Percentiles rank a stretch among this genome's conserved stretches.
Evolutionary conservation across 2,797 vertebrate species (phyloP).

Genomic region (Telmatherina bonti): DNA sequence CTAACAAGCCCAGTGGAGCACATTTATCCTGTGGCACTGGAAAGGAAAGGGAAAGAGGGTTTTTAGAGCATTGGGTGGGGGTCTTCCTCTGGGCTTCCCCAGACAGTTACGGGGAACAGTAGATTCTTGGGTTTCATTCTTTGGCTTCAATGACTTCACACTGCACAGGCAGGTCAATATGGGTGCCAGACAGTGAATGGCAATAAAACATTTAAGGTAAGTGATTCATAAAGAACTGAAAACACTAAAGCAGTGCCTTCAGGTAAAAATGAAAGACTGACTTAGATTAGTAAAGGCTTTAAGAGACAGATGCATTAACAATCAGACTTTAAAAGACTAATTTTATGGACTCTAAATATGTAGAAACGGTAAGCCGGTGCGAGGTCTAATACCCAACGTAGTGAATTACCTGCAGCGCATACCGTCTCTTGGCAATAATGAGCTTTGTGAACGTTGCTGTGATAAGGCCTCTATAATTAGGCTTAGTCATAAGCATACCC

Average conservation of each 20-base stretch:
- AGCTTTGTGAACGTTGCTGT: constrained; percentile 82
- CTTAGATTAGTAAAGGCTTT: constrained; percentile 67
- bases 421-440: constrained; percentile 83
- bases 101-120: constrained; percentile 53
- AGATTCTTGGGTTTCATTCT: constrained; percentile 40
- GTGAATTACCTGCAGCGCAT: constrained; percentile 83
- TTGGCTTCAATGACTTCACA: constrained; percentile 24
- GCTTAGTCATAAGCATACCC: constrained; percentile 85
- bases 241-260: constrained; percentile 63
- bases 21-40: constrained; percentile 33
- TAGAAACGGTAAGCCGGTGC: constrained; percentile 73
- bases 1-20: constrained; percentile 41
- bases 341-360: constrained; percentile 80
- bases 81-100: constrained; percentile 66
- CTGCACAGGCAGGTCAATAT: constrained; percentile 22
- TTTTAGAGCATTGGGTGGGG: constrained; percentile 32
- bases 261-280: constrained; percentile 68
- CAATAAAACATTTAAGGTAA: constrained; percentile 51
- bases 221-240: constrained; percentile 69
- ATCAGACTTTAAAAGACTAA: constrained; percentile 77
- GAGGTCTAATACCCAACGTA: constrained; percentile 75
- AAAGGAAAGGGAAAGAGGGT: constrained; percentile 48
- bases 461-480: constrained; percentile 87
- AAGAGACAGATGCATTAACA: constrained; percentile 71
- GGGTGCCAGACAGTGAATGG: constrained; percentile 12